Percentiles rank a stretch among this genome's conserved stretches.
Evolutionary conservation across 2,888 invertebrate genomes (phyloP).

Genomic region (Scaptodrosophila latifasciaeformis): DNA sequence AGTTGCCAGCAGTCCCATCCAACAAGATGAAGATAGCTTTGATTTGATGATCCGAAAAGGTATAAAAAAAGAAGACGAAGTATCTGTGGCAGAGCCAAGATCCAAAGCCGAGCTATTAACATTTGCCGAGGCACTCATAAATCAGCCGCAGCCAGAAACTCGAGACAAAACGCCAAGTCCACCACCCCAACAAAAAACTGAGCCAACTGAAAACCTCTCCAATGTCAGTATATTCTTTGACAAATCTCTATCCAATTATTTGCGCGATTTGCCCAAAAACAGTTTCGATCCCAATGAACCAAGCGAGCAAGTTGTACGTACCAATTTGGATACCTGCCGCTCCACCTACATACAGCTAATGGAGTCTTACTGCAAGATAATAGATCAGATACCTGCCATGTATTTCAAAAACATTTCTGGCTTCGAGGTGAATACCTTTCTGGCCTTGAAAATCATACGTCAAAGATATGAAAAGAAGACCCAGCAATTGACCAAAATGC

Average conservation of each 20-base stretch:
- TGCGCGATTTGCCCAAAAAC: slow-evolving; percentile 62
- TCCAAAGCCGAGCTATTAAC: not conserved
- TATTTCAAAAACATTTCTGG: slow-evolving; percentile 79
- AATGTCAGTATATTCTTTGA: slow-evolving; percentile 67
- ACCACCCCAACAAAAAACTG: not conserved
- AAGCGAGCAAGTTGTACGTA: slow-evolving; percentile 46
- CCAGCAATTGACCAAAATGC: slow-evolving; percentile 72
- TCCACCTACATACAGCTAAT: slow-evolving; percentile 79
- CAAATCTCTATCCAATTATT: slow-evolving; percentile 56
- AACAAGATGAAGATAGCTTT: slow-evolving; percentile 27
- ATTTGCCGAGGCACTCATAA: too few relatives aligned
- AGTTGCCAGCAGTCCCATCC: slow-evolving; percentile 9
- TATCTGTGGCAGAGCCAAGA: not conserved
- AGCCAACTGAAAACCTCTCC: slow-evolving; percentile 25
- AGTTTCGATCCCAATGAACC: slow-evolving; percentile 58
- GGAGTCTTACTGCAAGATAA: slow-evolving; percentile 79
- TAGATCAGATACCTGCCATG: slow-evolving; percentile 80
- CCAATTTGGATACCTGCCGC: slow-evolving; percentile 72
- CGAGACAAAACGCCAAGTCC: not conserved
- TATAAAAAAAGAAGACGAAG: not conserved
- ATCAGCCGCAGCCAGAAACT: not conserved
- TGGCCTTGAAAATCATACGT: slow-evolving; percentile 78
- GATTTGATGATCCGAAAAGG: slow-evolving; percentile 23
- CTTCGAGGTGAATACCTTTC: slow-evolving; percentile 78
- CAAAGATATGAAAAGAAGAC: slow-evolving; percentile 79